Conservation (phyloP, 2,797 vertebrate genomes). For the Amazonetta brasiliensis region DNA sequence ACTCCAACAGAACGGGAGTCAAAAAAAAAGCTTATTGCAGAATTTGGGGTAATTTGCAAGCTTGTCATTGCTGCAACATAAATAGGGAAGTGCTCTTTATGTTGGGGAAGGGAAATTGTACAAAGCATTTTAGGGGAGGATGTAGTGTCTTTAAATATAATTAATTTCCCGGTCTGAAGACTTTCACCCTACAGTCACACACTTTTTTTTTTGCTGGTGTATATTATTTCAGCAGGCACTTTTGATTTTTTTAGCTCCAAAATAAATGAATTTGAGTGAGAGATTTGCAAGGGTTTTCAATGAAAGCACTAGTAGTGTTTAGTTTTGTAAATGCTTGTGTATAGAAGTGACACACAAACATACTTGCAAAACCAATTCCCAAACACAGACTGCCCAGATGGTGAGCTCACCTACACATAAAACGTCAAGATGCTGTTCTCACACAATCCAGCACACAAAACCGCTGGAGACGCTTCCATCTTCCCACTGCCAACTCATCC, state of each 20-base stretch:
- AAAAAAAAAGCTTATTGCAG: neutral
- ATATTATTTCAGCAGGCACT: neutral
- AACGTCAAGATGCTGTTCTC: neutral
- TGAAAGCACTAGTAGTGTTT: neutral
- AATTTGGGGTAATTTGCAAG: neutral
- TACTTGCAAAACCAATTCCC: neutral
- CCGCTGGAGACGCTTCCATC: neutral
- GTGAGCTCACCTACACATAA: neutral
- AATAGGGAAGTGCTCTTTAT: neutral
- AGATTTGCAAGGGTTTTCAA: neutral
- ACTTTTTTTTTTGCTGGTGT: neutral
- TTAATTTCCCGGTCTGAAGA: neutral
- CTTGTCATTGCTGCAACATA: neutral
- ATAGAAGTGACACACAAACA: neutral
- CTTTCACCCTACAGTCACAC: neutral
- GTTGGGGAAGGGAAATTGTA: neutral
- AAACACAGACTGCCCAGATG: neutral
- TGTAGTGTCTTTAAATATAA: neutral
- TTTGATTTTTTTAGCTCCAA: neutral
- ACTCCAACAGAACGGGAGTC: neutral
- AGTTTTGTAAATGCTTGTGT: neutral
- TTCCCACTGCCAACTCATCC: neutral
- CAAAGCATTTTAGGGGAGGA: neutral
- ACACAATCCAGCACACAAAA: neutral
- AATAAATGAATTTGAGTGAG: neutral